Evolutionary conservation across 2,888 invertebrate species (phyloP), one percentile per base, ranked within the genome.

Genomic region (Drosophila planitibia): DNA sequence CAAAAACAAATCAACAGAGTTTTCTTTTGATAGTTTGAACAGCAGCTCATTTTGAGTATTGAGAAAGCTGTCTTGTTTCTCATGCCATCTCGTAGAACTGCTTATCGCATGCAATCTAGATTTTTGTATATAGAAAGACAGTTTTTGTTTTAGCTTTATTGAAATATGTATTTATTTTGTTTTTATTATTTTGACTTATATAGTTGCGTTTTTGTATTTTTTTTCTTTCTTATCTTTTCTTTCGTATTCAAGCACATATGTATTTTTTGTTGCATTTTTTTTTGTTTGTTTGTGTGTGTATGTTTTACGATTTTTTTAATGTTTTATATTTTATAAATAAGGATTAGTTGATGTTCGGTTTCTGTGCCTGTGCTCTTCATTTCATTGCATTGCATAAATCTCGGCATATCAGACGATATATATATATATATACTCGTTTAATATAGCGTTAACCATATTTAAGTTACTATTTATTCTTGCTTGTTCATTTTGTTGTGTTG

Each of bases 101-200:
- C 14, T 63, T 25, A 33, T 16, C 30, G 25, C 14, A 53, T 6
- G 22, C 12, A n/a, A 12, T 32, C 25, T 32, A 51, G n/a, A 30
- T 52, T 47, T 28, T n/a, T 28, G 16, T 10, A 5, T 9, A 30
- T 1, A 53, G 25, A 69, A 68, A 73, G 55, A 41, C 75, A 4
- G 0, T 44, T 69, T 67, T 71, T 59, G n/a, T 30, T 72, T 82
- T 81, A 82, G 74, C 77, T 90, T 91, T 91, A 88, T 90, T 88
- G 88, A 88, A 88, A 90, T 88, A 88, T 89, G 91, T 86, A 90
- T 89, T 90, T 90, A 83, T 89, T 84, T 69, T 89, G 82, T 79
- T 79, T 89, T 85, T 79, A 81, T 81, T 85, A 82, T 86, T 86
- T 90, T 91, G 87, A 90, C 90, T 91, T 91, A 88, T 88, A 84